These are phyloP conservation scores for Hemibagrus wyckioides DNA, from an alignment of 2,113 vertebrate species.

Conservation along the genomic window DNA sequence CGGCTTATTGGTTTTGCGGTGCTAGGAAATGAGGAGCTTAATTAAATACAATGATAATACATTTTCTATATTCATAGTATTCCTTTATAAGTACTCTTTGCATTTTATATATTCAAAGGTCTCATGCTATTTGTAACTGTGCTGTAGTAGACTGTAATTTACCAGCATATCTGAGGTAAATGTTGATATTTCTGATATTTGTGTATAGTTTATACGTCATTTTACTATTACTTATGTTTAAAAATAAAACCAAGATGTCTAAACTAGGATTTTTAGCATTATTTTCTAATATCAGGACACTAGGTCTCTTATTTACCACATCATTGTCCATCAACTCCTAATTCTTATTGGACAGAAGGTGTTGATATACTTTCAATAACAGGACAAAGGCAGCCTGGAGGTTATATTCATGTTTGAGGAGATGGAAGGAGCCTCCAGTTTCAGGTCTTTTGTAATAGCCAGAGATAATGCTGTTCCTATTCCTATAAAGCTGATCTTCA, in stretches of 20 bases:
- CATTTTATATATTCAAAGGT: neutral
- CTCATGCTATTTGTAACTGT: neutral
- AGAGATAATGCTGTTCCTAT: neutral
- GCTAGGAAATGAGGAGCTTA: neutral
- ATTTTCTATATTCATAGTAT: neutral
- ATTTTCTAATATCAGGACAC: neutral
- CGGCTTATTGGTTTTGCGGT: too few species aligned
- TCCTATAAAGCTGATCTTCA: neutral
- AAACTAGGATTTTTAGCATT: neutral
- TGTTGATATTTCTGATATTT: neutral
- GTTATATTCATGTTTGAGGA: neutral
- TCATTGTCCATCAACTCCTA: neutral
- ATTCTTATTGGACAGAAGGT: neutral
- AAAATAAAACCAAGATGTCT: neutral
- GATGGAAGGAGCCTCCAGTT: neutral
- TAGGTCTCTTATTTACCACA: neutral
- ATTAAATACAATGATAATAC: neutral
- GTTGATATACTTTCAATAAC: neutral
- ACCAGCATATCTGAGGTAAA: neutral
- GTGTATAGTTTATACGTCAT: neutral
- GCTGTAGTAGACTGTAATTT: neutral
- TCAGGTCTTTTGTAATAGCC: neutral
- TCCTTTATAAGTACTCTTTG: neutral
- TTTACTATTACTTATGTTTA: neutral
- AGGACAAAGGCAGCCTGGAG: neutral